phyloP scores from a whole-genome alignment of 2,797 vertebrate genomes.

The Ptychobarbus kaznakovi region DNA sequence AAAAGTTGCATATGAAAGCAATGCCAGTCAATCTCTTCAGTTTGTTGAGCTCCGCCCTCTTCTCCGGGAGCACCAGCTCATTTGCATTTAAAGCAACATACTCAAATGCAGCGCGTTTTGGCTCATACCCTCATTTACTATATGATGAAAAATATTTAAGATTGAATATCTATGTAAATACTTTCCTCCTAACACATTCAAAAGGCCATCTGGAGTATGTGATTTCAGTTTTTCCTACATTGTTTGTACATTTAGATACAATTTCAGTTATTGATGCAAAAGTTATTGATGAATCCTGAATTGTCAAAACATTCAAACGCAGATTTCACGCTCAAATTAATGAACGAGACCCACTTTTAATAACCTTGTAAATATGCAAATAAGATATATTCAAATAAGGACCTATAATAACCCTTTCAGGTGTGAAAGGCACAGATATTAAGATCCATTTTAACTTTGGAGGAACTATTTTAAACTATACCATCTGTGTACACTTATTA shows the following conservation, averaged over 20 bases:
- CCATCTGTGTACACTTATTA: no score
- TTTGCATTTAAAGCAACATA: no score
- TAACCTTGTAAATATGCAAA: neutral
- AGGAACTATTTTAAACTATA: neutral
- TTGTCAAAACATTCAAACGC: neutral
- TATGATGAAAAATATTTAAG: neutral
- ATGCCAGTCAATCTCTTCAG: no score
- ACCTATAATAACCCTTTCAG: neutral
- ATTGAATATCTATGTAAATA: neutral
- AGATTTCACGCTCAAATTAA: neutral
- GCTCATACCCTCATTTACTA: neutral
- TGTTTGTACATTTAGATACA: neutral
- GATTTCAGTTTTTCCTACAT: neutral
- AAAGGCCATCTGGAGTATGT: neutral
- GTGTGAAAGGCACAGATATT: neutral
- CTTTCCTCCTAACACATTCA: neutral
- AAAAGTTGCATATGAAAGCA: no score
- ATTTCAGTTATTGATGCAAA: neutral
- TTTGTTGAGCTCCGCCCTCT: no score
- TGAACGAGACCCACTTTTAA: neutral
- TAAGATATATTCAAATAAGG: neutral
- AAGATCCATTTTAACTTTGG: neutral
- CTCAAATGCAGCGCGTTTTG: no score
- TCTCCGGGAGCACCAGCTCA: no score
- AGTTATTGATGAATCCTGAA: neutral